A percentile compares a stretch with the other conserved stretches of the same genome.
Evolutionary conservation across 2,888 invertebrate species (phyloP).

Genomic region (Nipponacmea schrenckii): DNA sequence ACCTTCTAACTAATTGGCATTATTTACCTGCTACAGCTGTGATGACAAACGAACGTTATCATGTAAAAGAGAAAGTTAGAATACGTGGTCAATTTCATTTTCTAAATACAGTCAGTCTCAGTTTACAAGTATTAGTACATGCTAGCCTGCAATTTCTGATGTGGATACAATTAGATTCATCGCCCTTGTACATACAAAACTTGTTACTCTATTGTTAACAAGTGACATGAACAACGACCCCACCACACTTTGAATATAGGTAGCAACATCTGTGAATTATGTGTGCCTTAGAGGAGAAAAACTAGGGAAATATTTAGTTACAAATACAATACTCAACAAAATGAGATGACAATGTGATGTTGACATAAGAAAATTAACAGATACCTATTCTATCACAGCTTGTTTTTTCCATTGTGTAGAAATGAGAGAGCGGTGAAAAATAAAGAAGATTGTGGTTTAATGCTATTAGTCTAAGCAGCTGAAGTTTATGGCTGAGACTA

Average conservation of each 20-base stretch:
- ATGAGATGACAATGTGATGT: constrained; percentile 21
- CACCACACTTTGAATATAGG: neutral
- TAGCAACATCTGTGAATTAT: constrained; percentile 17
- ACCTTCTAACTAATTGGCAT: neutral
- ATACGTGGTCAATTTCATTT: constrained; percentile 4
- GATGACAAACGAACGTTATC: constrained; percentile 2
- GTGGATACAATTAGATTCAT: neutral
- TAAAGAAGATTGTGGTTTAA: no score
- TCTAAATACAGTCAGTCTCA: neutral
- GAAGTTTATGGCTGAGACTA: no score
- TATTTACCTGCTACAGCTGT: constrained; percentile 2
- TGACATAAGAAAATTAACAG: constrained; percentile 23
- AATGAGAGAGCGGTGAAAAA: neutral
- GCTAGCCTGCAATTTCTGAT: constrained; percentile 7
- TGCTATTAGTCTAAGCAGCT: no score
- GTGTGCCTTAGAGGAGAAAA: constrained; percentile 2
- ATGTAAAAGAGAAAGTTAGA: neutral
- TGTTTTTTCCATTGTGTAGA: constrained; percentile 2
- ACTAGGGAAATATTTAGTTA: constrained; percentile 19
- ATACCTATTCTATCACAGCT: neutral
- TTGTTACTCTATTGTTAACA: constrained; percentile 21
- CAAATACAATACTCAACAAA: constrained; percentile 19
- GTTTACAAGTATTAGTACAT: constrained; percentile 6
- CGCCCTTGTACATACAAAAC: constrained; percentile 9
- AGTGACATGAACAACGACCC: constrained; percentile 9